Evolutionary conservation across 1,140 invertebrate genomes (phyloP).

Genomic region (Drosophila littoralis): DNA sequence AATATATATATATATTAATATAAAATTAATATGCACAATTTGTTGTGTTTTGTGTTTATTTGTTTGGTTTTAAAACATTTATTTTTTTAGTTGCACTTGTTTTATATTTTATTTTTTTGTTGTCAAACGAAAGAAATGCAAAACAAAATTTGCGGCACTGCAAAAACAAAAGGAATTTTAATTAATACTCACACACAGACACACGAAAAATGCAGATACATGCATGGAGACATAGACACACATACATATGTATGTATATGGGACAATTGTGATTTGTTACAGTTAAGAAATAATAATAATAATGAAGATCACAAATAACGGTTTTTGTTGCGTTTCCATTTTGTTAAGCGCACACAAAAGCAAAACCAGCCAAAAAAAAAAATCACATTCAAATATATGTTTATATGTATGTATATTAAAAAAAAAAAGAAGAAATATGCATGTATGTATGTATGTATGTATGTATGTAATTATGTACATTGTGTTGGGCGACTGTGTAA

Average conservation of each 20-base stretch:
- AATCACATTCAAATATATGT: background rate
- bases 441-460: background rate
- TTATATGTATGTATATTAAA: background rate
- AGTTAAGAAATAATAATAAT: constrained; percentile 10
- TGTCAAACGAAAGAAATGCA: constrained; percentile 50
- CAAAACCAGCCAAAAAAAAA: background rate
- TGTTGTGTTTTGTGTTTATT: constrained; percentile 4
- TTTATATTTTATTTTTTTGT: constrained; percentile 9
- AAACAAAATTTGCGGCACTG: constrained; percentile 47
- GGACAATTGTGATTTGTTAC: constrained; percentile 5
- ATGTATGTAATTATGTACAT: constrained; percentile 12
- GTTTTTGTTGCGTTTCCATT: background rate
- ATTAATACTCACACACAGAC: constrained; percentile 35
- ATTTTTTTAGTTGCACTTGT: background rate
- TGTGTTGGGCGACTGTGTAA: constrained; percentile 1
- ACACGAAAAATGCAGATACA: constrained; percentile 1
- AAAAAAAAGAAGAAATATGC: background rate
- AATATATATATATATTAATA: constrained; percentile 14
- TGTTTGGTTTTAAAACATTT: background rate
- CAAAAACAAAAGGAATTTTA: constrained; percentile 51
- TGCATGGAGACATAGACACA: constrained; percentile 11
- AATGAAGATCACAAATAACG: constrained; percentile 13
- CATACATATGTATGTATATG: constrained; percentile 7
- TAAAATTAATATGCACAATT: constrained; percentile 21
- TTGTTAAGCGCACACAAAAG: constrained; percentile 13